Conservation (phyloP, 2,888 invertebrate genomes). For the Heliothis peltigera region DNA sequence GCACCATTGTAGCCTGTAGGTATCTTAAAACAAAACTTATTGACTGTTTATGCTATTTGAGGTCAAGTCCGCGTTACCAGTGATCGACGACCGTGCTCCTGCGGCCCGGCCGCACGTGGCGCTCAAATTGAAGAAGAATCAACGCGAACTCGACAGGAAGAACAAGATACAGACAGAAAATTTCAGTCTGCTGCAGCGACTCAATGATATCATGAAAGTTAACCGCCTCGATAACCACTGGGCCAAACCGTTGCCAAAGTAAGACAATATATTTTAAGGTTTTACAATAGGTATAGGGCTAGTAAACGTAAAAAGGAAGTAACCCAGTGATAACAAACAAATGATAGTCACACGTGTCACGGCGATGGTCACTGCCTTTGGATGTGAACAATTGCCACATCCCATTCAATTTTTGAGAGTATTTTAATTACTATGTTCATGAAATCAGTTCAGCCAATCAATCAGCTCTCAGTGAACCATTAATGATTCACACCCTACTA, state of each 20-base stretch:
- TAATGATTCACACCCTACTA: too few relatives aligned
- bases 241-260: slow-evolving; percentile 91
- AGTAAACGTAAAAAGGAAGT: background rate
- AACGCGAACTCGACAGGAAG: slow-evolving; percentile 92
- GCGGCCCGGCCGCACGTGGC: slow-evolving; percentile 91
- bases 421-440: too few relatives aligned
- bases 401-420: too few relatives aligned
- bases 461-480: too few relatives aligned
- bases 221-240: slow-evolving; percentile 92
- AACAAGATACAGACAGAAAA: slow-evolving; percentile 92
- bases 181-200: slow-evolving; percentile 91
- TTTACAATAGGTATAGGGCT: background rate
- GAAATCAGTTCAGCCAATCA: too few relatives aligned
- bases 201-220: slow-evolving; percentile 91
- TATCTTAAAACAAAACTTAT: too few relatives aligned
- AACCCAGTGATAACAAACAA: background rate
- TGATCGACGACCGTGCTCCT: slow-evolving; percentile 92
- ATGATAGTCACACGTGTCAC: too few relatives aligned
- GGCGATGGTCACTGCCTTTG: too few relatives aligned
- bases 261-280: slow-evolving; percentile 30
- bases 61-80: slow-evolving; percentile 92
- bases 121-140: slow-evolving; percentile 92
- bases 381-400: too few relatives aligned
- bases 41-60: slow-evolving; percentile 5
- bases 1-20: too few relatives aligned